Evolutionary conservation across 2,113 vertebrate genomes (phyloP), one percentile per base, ranked within the genome.

Genomic region (Asarcornis scutulata): DNA sequence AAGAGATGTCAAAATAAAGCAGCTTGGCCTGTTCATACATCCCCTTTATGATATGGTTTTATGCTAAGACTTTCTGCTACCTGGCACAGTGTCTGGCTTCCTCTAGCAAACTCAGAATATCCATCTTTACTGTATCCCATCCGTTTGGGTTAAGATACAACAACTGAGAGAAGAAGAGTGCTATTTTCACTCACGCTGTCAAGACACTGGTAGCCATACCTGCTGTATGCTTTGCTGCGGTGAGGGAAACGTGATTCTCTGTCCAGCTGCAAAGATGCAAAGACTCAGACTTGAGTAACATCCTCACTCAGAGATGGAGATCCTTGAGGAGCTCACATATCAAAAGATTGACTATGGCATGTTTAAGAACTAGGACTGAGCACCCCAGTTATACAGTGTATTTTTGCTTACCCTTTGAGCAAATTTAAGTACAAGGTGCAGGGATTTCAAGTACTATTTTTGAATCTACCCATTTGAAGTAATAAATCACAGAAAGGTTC

Each of bases 1-100:
- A 86, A 88, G 52, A 91, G 9, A 7, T 36, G 31, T 44, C 71
- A 74, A 62, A 89, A 85, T 29, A 66, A 92, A 93, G 63, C 22
- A 48, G 16, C 44, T 69, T 46, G n/a, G 50, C 63, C 44, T 67
- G 23, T 71, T 68, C 56, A 38, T 27, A 52, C 5, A 42, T 14
- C 9, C 22, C n/a, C 31, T 86, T 79, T 69, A 69, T 0, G 0
- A 46, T 17, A 72, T 0, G 1, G 23, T 38, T 91, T 91, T 81
- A 66, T 36, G 52, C 25, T 71, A 84, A 86, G 40, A 48, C 36
- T 71, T 93, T 71, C 25, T 86, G 15, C 25, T 79, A 36, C 32
- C 48, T 92, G 53, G 34, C 83, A 75, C 18, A 75, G 17, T 5
- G 42, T 67, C 32, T 56, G 60, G 25, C 36, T 87, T 91, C 50